These are phyloP conservation scores for Oriolus oriolus DNA, from an alignment of 2,113 vertebrate genomes.

Conservation along the genomic window DNA sequence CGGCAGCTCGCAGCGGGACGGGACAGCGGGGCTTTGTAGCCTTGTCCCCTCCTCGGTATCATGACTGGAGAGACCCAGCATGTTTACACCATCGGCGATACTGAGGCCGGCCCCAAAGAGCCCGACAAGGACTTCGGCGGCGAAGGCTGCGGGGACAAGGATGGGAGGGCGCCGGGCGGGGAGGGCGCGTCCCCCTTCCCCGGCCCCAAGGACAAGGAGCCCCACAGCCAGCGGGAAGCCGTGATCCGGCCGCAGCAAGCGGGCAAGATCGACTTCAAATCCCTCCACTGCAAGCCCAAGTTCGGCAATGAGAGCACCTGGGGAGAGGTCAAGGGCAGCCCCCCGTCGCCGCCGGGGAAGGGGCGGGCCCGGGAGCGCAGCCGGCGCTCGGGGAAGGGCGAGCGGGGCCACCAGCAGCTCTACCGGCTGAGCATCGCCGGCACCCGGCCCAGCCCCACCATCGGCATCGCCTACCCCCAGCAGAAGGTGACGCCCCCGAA, in stretches of 20 bases:
- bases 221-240: slow-evolving; percentile 84
- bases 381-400: slow-evolving; percentile 76
- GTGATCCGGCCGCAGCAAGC: slow-evolving; percentile 84
- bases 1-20: slow-evolving; percentile 69
- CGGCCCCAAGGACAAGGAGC: slow-evolving; percentile 76
- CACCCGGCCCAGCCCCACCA: slow-evolving; percentile 79
- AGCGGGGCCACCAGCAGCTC: slow-evolving; percentile 82
- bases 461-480: slow-evolving; percentile 85
- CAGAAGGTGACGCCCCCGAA: slow-evolving; percentile 82
- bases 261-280: slow-evolving; percentile 84
- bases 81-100: slow-evolving; percentile 74
- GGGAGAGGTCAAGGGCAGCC: slow-evolving; percentile 75
- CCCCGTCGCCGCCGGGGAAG: slow-evolving; percentile 79
- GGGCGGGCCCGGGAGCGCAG: slow-evolving; percentile 74
- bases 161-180: background rate
- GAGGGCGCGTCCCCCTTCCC: slow-evolving; percentile 58
- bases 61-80: slow-evolving; percentile 90
- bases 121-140: slow-evolving; percentile 73
- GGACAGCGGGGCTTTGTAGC: slow-evolving; percentile 68
- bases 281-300: slow-evolving; percentile 77
- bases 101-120: slow-evolving; percentile 75
- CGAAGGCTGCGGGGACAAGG: slow-evolving; percentile 78
- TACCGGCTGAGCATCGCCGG: slow-evolving; percentile 82
- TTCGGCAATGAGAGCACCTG: slow-evolving; percentile 77
- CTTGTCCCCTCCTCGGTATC: slow-evolving; percentile 50